Base-by-base conservation (phyloP, 2,113 vertebrate species). In the Ceyx margarethae region DNA sequence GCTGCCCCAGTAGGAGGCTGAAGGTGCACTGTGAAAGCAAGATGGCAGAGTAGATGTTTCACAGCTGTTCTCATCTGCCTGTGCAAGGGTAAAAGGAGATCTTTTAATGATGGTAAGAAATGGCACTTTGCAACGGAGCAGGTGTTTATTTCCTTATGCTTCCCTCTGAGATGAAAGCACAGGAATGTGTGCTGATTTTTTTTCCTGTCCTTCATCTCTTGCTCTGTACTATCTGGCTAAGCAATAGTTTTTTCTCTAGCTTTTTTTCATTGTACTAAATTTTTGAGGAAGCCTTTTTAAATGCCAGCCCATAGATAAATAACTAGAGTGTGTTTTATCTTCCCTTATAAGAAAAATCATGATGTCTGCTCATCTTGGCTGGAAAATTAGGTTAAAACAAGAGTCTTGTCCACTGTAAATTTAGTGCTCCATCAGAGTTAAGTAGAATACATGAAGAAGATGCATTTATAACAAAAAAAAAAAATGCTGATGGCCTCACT, bases 351-450 rank as follows among this genome's bases (percentile, higher is more conserved):
- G 73, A 75, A 87, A 69, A 85, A 67, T 17, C 40, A 28, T 68
- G 6, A 6, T 25, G 11, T 72, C 35, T 2, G 2, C 62, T 91
- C 66, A 40, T 65, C 61, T 77, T 77, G 76, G 26, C 53, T 92
- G 68, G 61, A 83, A 83, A 87, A 94, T 85, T 35, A 91, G 75
- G 79, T 96, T 93, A 87, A 77, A 89, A n/a, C 25, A 60, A 48
- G 40, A 76, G 46, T 68, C 29, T 84, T 15, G 13, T 81, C 81
- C 81, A 2, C 51, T 81, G 19, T 75, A 64, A 89, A 76, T 64
- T 60, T 56, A 64, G 46, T 86, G 60, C 46, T 92, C 17, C 22
- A 21, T 77, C 64, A 58, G 54, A 72, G 29, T 53, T 58, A 57
- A 81, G n/a, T n/a, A 31, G 83, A 89, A 75, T 35, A 13, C 11